Evolutionary conservation across 2,113 vertebrate species (phyloP).

Genomic region (Psilopsiagon aymara): DNA sequence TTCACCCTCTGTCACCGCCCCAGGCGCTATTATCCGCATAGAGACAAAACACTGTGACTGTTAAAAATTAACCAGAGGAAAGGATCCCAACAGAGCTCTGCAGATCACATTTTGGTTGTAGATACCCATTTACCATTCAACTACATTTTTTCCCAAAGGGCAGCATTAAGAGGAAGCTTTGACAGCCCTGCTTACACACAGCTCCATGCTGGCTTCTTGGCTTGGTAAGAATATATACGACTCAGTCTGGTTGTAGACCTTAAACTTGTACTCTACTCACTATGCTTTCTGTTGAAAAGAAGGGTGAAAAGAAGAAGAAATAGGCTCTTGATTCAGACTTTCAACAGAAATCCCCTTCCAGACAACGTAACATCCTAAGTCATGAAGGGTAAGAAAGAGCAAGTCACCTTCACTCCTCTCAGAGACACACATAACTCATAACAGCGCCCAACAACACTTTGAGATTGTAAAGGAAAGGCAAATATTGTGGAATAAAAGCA

Average conservation of each 20-base stretch:
- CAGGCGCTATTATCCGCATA: neutral
- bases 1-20: neutral
- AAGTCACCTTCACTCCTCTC: neutral
- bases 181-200: neutral
- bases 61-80: neutral
- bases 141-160: neutral
- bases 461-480: neutral
- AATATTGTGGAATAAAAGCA: neutral
- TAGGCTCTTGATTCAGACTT: neutral
- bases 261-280: neutral
- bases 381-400: neutral
- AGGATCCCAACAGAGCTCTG: neutral
- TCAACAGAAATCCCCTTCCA: neutral
- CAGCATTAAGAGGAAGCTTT: neutral
- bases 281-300: neutral
- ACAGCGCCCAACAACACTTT: neutral
- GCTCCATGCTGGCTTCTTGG: neutral
- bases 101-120: neutral
- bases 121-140: neutral
- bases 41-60: neutral
- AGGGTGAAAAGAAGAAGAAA: too few relatives aligned
- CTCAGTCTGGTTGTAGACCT: neutral
- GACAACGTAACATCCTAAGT: neutral
- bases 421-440: neutral
- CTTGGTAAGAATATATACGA: accelerated